phyloP scores from a whole-genome alignment of 2,113 vertebrate genomes.

The Menura novaehollandiae region DNA sequence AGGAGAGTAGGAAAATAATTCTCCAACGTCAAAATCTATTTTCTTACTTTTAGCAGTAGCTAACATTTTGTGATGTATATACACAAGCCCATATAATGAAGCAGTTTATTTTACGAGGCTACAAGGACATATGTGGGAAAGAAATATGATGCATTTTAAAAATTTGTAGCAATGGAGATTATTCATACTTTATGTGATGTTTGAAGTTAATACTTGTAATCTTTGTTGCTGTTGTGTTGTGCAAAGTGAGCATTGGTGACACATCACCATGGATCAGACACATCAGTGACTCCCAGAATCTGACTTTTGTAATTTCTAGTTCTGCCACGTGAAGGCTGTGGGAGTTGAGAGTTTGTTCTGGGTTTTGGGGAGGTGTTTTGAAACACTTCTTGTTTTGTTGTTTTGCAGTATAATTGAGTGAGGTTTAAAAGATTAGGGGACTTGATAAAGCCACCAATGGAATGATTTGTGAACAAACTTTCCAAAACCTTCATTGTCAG shows the following conservation, averaged over 20 bases:
- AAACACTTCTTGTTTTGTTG: background rate
- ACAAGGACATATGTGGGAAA: constrained; percentile 50
- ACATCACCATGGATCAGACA: background rate
- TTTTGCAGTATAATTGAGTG: background rate
- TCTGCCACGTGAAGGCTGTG: background rate
- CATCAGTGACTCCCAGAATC: background rate
- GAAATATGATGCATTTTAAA: constrained; percentile 27
- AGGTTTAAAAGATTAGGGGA: background rate
- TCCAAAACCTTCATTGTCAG: background rate
- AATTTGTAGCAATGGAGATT: background rate
- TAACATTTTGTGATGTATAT: constrained; percentile 61
- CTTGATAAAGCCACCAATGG: background rate
- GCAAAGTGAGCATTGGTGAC: background rate
- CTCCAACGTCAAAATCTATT: constrained; percentile 65
- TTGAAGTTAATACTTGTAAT: background rate
- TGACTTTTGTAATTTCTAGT: background rate
- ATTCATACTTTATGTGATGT: constrained; percentile 41
- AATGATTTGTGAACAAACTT: background rate
- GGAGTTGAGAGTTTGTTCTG: background rate
- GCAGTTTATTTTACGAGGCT: constrained; percentile 57
- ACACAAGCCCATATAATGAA: constrained; percentile 56
- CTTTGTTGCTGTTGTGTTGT: background rate
- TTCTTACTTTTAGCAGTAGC: constrained; percentile 68
- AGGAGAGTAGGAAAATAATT: constrained; percentile 69
- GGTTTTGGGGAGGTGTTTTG: background rate